These are phyloP conservation scores for Coptodon rendalli DNA, from an alignment of 2,113 vertebrate genomes.

Conservation along the genomic window DNA sequence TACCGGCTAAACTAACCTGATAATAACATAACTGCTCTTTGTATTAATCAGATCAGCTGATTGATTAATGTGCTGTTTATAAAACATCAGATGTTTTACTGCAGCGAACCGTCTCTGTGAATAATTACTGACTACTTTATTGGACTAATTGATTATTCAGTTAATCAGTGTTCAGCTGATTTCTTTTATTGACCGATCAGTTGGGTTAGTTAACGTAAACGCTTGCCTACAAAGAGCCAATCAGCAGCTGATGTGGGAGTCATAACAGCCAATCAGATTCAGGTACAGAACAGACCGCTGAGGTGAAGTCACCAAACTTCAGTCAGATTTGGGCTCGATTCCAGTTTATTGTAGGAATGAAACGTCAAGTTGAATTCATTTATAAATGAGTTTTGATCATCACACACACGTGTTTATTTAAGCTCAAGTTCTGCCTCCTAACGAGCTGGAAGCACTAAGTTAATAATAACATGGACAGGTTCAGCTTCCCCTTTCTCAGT, in stretches of 20 bases:
- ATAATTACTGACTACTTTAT: not conserved
- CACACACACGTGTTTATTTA: not conserved
- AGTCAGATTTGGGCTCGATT: not conserved
- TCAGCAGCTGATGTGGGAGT: not conserved
- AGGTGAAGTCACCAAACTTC: not conserved
- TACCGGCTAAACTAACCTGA: not conserved
- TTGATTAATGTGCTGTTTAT: not conserved
- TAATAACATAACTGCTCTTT: not conserved
- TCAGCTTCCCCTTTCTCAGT: fast-evolving
- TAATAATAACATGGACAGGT: not conserved
- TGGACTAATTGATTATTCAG: not conserved
- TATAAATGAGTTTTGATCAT: not conserved
- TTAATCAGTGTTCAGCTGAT: not conserved
- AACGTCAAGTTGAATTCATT: fast-evolving
- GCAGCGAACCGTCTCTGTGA: not conserved
- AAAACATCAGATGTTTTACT: not conserved
- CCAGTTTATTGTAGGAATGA: not conserved
- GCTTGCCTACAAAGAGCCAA: not conserved
- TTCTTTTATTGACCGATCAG: not conserved
- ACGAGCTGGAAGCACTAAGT: not conserved
- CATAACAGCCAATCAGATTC: not conserved
- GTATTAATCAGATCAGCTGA: not conserved
- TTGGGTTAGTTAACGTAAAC: not conserved
- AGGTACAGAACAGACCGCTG: not conserved
- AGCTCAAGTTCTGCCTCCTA: not conserved